phyloP scores from a whole-genome alignment of 1,140 invertebrate genomes.

The Bombus breviceps region DNA sequence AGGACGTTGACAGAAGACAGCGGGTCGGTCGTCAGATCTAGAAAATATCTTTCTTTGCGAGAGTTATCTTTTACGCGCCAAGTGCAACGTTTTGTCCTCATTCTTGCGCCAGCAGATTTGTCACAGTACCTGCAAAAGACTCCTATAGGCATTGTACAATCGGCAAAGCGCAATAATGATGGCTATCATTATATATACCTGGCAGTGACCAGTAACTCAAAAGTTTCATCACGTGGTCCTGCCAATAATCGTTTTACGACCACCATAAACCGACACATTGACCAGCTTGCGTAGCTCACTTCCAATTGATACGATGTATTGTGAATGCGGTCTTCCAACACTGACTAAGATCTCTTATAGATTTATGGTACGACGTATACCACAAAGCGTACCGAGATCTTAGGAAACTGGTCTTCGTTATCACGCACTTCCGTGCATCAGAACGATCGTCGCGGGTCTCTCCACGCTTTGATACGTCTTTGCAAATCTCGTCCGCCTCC shows the following conservation, averaged over 20 bases:
- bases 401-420: constrained; percentile 29
- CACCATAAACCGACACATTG: constrained; percentile 72
- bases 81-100: constrained; percentile 6
- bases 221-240: constrained; percentile 74
- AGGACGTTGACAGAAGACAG: not conserved
- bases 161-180: constrained; percentile 56
- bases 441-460: constrained; percentile 6
- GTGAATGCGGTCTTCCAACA: constrained; percentile 14
- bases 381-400: constrained; percentile 27
- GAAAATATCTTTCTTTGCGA: not conserved
- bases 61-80: not conserved
- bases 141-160: constrained; percentile 10
- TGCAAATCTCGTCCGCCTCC: constrained; percentile 11
- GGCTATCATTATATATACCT: constrained; percentile 27
- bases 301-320: constrained; percentile 3
- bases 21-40: not conserved
- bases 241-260: constrained; percentile 75
- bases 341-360: constrained; percentile 33
- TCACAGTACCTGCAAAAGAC: not conserved
- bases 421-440: constrained; percentile 20
- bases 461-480: constrained; percentile 48
- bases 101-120: not conserved
- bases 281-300: constrained; percentile 15
- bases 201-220: constrained; percentile 71
- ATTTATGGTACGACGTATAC: constrained; percentile 50